Evolutionary conservation across 1,140 invertebrate genomes (phyloP), one percentile per base, ranked within the genome.

Genomic region (Colletes latitarsis): DNA sequence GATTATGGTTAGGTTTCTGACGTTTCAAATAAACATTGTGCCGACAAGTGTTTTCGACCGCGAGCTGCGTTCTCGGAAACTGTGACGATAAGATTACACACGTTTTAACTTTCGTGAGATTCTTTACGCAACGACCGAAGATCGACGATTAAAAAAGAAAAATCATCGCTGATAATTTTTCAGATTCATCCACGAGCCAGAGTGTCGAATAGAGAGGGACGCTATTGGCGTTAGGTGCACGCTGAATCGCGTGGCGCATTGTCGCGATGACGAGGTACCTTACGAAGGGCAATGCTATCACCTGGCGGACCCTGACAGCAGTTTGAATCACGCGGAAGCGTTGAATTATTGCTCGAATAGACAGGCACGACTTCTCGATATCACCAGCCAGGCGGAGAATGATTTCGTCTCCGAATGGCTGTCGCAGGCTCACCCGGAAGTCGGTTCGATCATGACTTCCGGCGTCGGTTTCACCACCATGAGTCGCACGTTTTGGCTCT

Each of bases 351-450:
- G 94, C 75, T 79, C 89, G 19, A 62, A 70, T 1, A 90, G 88
- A 15, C 92, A 93, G 41, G 93, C 94, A 14, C 88, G 92, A 41
- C 90, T 96, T n/a, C 80, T 95, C 14, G 94, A 94, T 52, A 92
- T 96, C 58, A 89, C 91, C 10, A 94, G 91, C 15, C 92, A 95
- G 89, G 88, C 88, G n/a, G 95, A 96, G 90, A 95, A 94, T 87
- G 93, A 96, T 87, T 95, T 95, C 78, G 66, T 96, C 10, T 95
- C 95, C 17, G 94, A 95, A 81, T 92, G 94, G 91, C 82, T 95
- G 74, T 72, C 92, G 17, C 91, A 92, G 43, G 85, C 67, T 19
- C 82, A 94, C 62, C 91, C 94, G n/a, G 83, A 93, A 66, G 89
- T 93, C n/a, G 87, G 85, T 3, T 92, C 92, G 12, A 88, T 95